Conservation (phyloP, 2,113 vertebrate genomes). For the Myrmecophaga tridactyla region DNA sequence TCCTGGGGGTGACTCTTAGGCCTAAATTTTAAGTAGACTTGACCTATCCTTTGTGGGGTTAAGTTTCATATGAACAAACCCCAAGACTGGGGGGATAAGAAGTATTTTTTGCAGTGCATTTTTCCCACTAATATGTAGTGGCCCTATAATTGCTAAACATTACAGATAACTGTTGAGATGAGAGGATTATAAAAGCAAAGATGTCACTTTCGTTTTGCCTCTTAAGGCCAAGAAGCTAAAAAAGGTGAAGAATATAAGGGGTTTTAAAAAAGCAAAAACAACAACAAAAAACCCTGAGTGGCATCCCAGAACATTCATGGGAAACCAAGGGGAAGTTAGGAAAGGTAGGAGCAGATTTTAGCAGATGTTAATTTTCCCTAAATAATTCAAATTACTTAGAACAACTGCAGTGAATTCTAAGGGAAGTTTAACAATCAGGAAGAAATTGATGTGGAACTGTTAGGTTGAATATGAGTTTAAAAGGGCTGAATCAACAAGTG, state of each 20-base stretch:
- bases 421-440: not conserved
- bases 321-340: not conserved
- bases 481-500: not conserved
- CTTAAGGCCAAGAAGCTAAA: not conserved
- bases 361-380: not conserved
- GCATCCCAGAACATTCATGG: not conserved
- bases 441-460: slow-evolving; percentile 21
- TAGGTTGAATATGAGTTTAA: not conserved
- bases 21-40: no score
- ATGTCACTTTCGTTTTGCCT: slow-evolving; percentile 20
- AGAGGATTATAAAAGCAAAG: slow-evolving; percentile 18
- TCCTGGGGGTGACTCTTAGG: no score
- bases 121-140: not conserved
- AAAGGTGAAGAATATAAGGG: not conserved
- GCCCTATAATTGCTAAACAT: not conserved
- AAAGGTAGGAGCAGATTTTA: not conserved
- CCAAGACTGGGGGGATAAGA: no score
- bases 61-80: no score
- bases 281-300: not conserved
- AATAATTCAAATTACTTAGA: not conserved
- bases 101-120: no score
- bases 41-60: no score
- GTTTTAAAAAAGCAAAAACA: not conserved
- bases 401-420: slow-evolving; percentile 15
- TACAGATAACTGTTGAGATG: not conserved